Evolutionary conservation across 53 echinoderm and acorn worm genomes (phyloP), one percentile per base, ranked within the genome.

Genomic region (Zoroaster sp.): DNA sequence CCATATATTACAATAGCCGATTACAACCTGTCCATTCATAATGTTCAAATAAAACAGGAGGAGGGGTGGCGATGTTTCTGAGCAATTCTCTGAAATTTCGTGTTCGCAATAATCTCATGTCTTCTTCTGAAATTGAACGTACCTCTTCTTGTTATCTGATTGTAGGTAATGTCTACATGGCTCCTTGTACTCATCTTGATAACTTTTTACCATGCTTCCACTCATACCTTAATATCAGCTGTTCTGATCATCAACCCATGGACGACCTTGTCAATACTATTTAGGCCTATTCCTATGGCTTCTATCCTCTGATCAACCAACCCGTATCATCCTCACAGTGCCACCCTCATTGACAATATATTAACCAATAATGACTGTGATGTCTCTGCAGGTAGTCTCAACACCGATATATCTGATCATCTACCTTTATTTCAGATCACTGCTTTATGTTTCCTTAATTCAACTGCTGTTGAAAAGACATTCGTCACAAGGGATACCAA

Each of bases 331-430:
- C 35, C 23, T 8, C 45, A 83, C 30, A 51, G 81, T 30, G 49
- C 73, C 33, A 68, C 90, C 8, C 81, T 91, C 7, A 66, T 91
- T 46, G 86, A 91, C 46, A 86, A 91, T 45, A 91, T 91, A 8
- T 47, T 91, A 25, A 90, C 83, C 8, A 85, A 85, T 47, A 49
- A 36, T 8, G n/a, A 69, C 35, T 32, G 34, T 18, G 38, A 73
- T n/a, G 38, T n/a, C 42, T 72, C 38, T 36, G 38, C 42, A 2
- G 73, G 73, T 35, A 73, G 35, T n/a, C 73, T 73, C 15, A 35
- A 72, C 17, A 37, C 35, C 6, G 52, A 51, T 15, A 51, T 77
- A 35, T 77, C 52, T 46, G 4, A 77, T 34, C 51, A 73, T 38
- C 47, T 35, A 8, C 53, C 77, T 77, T 17, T 77, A 13, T 53